These are phyloP conservation scores for Sardinella longiceps DNA, from an alignment of 2,797 vertebrate genomes.

Conservation along the genomic window DNA sequence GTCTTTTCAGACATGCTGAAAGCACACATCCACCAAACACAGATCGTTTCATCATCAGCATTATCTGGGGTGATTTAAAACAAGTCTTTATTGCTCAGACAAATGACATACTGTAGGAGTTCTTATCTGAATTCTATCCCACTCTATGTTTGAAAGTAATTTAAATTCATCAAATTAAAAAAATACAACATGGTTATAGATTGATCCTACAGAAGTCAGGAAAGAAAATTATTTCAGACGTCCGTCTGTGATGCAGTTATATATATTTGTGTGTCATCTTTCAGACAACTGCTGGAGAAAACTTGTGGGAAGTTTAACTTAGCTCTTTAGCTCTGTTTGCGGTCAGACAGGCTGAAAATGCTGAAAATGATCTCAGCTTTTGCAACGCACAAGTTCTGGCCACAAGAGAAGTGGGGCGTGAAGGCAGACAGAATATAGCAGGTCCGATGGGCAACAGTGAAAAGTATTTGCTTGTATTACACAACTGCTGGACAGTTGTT, in stretches of 20 bases:
- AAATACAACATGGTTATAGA: background rate
- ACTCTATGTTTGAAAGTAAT: background rate
- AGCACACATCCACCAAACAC: background rate
- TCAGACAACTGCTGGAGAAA: background rate
- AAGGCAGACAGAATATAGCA: slow-evolving; percentile 49
- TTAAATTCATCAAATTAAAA: background rate
- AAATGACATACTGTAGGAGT: background rate
- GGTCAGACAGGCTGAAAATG: background rate
- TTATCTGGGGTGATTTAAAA: background rate
- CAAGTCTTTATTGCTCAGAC: background rate
- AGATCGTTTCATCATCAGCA: background rate
- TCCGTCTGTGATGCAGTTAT: background rate
- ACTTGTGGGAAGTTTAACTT: background rate
- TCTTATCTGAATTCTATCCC: background rate
- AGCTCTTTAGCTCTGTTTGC: background rate
- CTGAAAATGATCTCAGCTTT: slow-evolving; percentile 9
- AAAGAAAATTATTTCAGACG: background rate
- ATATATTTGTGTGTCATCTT: background rate
- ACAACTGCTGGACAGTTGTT: slow-evolving; percentile 83
- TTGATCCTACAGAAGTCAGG: background rate
- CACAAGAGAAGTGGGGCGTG: slow-evolving; percentile 36
- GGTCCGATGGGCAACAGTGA: slow-evolving; percentile 73
- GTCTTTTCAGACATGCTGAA: slow-evolving; percentile 23
- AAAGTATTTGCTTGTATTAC: slow-evolving; percentile 81
- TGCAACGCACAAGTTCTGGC: slow-evolving; percentile 10